Percentiles rank a stretch among this genome's conserved stretches.
These are phyloP conservation scores for Gambusia yucatana DNA, from an alignment of 2,797 vertebrate species.

Conservation along the genomic window DNA sequence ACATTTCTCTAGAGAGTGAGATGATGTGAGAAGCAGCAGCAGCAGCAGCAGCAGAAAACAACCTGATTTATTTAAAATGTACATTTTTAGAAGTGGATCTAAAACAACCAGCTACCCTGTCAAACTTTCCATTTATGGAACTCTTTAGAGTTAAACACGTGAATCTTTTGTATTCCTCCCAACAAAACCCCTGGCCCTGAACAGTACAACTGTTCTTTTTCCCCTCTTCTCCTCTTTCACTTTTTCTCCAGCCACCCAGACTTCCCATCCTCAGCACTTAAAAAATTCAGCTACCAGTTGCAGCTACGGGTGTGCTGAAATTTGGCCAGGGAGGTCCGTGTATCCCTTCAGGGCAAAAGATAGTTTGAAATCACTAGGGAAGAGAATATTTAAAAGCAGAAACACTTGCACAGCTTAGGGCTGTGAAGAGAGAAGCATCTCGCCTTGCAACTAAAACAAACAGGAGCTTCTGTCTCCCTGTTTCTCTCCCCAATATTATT, in stretches of 20 bases:
- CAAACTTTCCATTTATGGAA: not conserved
- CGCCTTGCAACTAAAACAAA: conserved; percentile 72
- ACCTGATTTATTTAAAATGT: not conserved
- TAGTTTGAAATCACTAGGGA: conserved; percentile 70
- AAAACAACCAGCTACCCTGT: not conserved
- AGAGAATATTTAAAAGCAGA: conserved; percentile 76
- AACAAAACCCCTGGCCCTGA: not conserved
- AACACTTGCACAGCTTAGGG: conserved; percentile 74
- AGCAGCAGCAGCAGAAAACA: not conserved
- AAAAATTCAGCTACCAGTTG: conserved; percentile 47
- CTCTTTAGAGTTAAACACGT: not conserved
- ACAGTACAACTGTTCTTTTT: conserved; percentile 1
- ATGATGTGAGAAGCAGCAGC: not conserved
- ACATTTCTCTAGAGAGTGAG: not conserved
- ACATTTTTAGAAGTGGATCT: not conserved
- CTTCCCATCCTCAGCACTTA: conserved; percentile 42
- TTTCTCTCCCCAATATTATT: conserved; percentile 73
- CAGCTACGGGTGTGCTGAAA: conserved; percentile 67
- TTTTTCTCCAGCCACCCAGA: conserved; percentile 26
- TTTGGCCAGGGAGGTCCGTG: conserved; percentile 76
- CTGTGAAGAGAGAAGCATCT: conserved; percentile 71
- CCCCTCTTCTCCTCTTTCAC: conserved; percentile 9
- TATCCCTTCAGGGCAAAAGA: conserved; percentile 68
- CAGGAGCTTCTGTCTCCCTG: conserved; percentile 59
- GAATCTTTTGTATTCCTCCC: not conserved